These are phyloP conservation scores for Clusia tigrina DNA, from an alignment of 2,888 invertebrate genomes.

Conservation along the genomic window DNA sequence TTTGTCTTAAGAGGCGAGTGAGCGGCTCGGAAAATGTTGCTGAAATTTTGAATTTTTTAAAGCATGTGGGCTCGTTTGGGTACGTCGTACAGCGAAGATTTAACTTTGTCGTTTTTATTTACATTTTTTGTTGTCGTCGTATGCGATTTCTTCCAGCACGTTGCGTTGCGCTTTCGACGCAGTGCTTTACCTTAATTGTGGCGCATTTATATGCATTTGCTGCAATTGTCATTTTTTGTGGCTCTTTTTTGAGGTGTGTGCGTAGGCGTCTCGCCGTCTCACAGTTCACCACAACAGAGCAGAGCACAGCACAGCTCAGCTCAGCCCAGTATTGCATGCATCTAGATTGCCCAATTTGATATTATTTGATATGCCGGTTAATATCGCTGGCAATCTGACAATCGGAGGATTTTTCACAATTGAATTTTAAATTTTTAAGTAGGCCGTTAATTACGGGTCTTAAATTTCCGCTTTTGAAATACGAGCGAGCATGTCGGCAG, in stretches of 20 bases:
- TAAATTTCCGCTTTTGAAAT: constrained; percentile 20
- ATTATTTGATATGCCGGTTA: neutral
- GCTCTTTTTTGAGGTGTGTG: neutral
- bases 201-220: neutral
- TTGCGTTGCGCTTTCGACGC: neutral
- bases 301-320: too few species aligned
- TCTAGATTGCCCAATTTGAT: constrained; percentile 17
- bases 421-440: constrained; percentile 7
- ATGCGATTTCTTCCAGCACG: neutral
- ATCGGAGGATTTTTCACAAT: constrained; percentile 1
- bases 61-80: constrained; percentile 1
- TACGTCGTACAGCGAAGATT: neutral
- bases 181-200: neutral
- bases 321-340: constrained; percentile 2
- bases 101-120: neutral
- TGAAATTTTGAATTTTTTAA: neutral
- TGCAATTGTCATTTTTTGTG: neutral
- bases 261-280: constrained; percentile 1
- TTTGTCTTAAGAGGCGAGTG: constrained; percentile 1
- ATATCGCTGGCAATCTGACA: neutral
- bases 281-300: too few species aligned
- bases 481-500: too few species aligned
- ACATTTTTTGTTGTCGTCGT: neutral
- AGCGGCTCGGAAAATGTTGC: neutral
- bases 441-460: constrained; percentile 25